Conservation (phyloP, 2,888 invertebrate species). For the Eugnorisma glareosa region DNA sequence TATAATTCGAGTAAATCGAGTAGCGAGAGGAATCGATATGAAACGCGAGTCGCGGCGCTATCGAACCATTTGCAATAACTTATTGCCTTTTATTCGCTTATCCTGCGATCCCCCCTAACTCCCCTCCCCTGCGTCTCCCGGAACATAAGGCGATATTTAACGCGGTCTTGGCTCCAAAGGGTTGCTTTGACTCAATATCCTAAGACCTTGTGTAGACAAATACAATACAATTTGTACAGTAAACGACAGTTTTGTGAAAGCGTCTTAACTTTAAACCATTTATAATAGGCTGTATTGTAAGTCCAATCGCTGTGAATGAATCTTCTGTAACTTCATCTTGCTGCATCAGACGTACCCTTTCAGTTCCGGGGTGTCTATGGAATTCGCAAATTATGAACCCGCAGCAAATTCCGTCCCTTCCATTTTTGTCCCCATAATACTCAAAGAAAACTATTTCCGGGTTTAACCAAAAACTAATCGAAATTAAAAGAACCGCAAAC, state of each 20-base stretch:
- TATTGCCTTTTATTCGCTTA: slow-evolving; percentile 76
- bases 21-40: slow-evolving; percentile 20
- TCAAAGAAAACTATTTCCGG: background rate
- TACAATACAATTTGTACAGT: slow-evolving; percentile 6
- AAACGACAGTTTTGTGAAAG: background rate
- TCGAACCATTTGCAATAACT: slow-evolving; percentile 77
- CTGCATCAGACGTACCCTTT: background rate
- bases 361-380: background rate
- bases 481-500: background rate
- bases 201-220: slow-evolving; percentile 13
- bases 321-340: background rate
- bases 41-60: slow-evolving; percentile 27
- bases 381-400: background rate
- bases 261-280: background rate
- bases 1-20: slow-evolving; percentile 54
- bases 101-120: slow-evolving; percentile 22
- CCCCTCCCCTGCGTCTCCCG: slow-evolving; percentile 18
- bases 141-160: slow-evolving; percentile 67
- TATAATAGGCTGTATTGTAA: background rate
- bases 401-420: slow-evolving; percentile 10
- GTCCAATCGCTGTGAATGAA: background rate
- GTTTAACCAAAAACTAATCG: background rate
- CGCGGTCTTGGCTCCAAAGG: slow-evolving; percentile 56
- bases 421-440: background rate
- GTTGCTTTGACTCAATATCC: slow-evolving; percentile 44